These are phyloP conservation scores for Pteropus rufus DNA, from an alignment of 2,797 vertebrate genomes.

Conservation along the genomic window DNA sequence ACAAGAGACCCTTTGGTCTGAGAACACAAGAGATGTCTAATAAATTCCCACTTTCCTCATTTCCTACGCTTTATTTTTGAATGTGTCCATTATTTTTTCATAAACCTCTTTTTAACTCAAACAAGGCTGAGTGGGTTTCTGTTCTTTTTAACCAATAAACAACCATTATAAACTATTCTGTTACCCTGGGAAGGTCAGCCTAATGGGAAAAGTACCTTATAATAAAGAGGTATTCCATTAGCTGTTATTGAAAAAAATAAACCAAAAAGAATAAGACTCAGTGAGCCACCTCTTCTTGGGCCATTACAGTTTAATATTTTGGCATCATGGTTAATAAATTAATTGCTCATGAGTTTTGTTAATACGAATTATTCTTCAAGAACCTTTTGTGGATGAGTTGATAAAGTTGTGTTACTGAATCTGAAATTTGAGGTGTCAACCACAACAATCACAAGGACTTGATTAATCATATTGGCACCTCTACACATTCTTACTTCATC, in stretches of 20 bases:
- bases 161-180: background rate
- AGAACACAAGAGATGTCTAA: background rate
- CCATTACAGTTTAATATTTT: background rate
- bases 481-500: conserved; percentile 12
- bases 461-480: background rate
- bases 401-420: conserved; percentile 46
- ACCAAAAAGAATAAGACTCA: background rate
- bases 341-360: background rate
- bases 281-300: background rate
- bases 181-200: background rate
- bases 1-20: background rate
- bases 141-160: background rate
- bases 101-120: background rate
- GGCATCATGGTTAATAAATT: background rate
- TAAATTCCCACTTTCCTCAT: background rate
- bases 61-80: background rate
- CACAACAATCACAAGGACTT: conserved; percentile 21
- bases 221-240: background rate
- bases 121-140: background rate
- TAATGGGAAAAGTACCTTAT: background rate
- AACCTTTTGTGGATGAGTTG: background rate
- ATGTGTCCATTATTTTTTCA: background rate
- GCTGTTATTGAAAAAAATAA: background rate
- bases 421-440: conserved; percentile 39
- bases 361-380: conserved; percentile 5